Evolutionary conservation across 2,113 vertebrate genomes (phyloP), one percentile per base, ranked within the genome.

Genomic region (Melanerpes aurifrons): DNA sequence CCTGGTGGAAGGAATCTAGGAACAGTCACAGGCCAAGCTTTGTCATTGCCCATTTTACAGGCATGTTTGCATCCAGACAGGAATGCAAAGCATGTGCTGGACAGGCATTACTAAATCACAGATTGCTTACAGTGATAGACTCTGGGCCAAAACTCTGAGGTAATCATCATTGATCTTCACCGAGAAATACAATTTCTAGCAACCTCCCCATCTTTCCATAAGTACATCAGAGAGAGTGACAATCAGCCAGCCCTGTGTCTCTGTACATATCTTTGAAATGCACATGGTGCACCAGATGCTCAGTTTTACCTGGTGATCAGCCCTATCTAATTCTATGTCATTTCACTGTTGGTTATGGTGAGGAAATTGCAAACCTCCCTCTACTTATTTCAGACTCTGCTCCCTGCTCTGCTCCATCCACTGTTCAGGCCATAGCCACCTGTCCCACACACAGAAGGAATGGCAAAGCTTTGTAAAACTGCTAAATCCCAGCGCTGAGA

Each of bases 1-100:
- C 69, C 85, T 69, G 48, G 22, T 77, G 72, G 62, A 92, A 85
- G n/a, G 62, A 77, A 71, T 89, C 91, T 80, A 90, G 82, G 83
- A 94, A 74, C 12, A 83, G 54, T 47, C 89, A 28, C 22, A 53
- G 53, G 78, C 79, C 57, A 68, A 89, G 53, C 50, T 89, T 80
- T 92, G 85, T 68, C 72, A 20, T 66, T 92, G 61, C 24, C 68
- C 64, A 20, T 63, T 92, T 59, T 91, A 47, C 63, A 86, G 77
- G 50, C 78, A 45, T 57, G 22, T 84, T 82, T 93, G 61, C 54
- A 90, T 59, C 43, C 58, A 90, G 76, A 72, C 62, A 78, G 90
- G 82, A 96, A 96, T 83, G 69, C 58, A 63, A 77, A 68, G 61
- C 61, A 71, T 0, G 0, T 53, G 17, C 47, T 48, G 53, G 59